Evolutionary conservation across 2,797 vertebrate species (phyloP).

Genomic region (Oceanodroma leucorhoa): DNA sequence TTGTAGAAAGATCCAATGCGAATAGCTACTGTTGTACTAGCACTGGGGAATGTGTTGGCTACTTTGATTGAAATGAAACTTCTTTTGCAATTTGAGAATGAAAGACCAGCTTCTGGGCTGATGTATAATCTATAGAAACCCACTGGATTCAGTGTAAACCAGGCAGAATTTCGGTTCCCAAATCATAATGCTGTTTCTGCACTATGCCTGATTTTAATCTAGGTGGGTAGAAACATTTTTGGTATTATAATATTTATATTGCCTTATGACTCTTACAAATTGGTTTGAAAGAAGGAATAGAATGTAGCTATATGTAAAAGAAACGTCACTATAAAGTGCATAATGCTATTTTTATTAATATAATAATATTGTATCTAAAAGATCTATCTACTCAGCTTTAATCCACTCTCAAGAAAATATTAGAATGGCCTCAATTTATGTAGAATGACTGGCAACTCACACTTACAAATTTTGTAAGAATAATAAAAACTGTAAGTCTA

Average conservation of each 20-base stretch:
- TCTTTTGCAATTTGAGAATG: neutral
- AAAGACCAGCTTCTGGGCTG: neutral
- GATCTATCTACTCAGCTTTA: neutral
- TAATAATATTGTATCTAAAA: neutral
- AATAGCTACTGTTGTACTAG: neutral
- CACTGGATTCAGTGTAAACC: neutral
- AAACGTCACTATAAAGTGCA: neutral
- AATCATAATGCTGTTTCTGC: neutral
- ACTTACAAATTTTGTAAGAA: neutral
- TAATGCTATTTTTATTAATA: neutral
- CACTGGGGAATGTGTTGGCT: neutral
- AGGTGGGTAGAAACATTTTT: neutral
- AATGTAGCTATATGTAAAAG: neutral
- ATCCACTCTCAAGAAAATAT: neutral
- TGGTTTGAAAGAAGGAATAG: neutral
- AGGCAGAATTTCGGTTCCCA: neutral
- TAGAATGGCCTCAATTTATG: neutral
- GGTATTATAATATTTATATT: neutral
- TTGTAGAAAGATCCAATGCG: neutral
- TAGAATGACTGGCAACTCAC: neutral
- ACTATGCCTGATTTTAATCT: neutral
- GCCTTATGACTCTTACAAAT: neutral
- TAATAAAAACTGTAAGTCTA: neutral
- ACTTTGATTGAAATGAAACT: neutral
- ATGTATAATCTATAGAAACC: neutral